Conservation (phyloP, 2,113 vertebrate genomes). For the Orcinus orca region DNA sequence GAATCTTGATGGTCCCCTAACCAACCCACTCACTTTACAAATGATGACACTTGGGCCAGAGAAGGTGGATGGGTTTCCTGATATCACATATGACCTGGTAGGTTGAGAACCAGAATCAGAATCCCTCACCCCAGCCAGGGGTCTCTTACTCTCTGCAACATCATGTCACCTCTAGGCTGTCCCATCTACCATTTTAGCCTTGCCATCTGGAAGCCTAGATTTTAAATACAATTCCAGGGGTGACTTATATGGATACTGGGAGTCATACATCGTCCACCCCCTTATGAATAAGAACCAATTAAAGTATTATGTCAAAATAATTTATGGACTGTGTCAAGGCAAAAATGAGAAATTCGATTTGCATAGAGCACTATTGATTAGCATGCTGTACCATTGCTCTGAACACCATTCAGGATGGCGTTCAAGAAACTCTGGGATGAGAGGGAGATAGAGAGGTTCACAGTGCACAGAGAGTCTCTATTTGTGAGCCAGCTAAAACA, state of each 20-base stretch:
- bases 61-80: neutral
- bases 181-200: neutral
- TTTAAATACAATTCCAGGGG: conserved; percentile 66
- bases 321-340: conserved; percentile 70
- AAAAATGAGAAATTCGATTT: conserved; percentile 76
- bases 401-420: conserved; percentile 35
- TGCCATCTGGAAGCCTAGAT: conserved; percentile 20
- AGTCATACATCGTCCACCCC: conserved; percentile 62
- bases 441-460: conserved; percentile 60
- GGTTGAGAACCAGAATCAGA: neutral
- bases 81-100: neutral
- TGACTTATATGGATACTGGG: conserved; percentile 67
- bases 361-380: conserved; percentile 74
- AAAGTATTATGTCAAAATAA: conserved; percentile 71
- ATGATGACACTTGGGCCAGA: neutral
- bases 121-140: rapidly evolving
- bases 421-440: conserved; percentile 54
- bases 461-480: conserved; percentile 68
- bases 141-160: neutral
- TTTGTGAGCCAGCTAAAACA: conserved; percentile 70
- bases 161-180: too few species aligned
- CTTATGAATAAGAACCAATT: conserved; percentile 74
- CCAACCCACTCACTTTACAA: neutral
- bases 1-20: neutral
- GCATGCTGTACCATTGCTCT: conserved; percentile 51